Evolutionary conservation across 2,888 invertebrate genomes (phyloP), one percentile per base, ranked within the genome.

Genomic region (Cetonia aurata): DNA sequence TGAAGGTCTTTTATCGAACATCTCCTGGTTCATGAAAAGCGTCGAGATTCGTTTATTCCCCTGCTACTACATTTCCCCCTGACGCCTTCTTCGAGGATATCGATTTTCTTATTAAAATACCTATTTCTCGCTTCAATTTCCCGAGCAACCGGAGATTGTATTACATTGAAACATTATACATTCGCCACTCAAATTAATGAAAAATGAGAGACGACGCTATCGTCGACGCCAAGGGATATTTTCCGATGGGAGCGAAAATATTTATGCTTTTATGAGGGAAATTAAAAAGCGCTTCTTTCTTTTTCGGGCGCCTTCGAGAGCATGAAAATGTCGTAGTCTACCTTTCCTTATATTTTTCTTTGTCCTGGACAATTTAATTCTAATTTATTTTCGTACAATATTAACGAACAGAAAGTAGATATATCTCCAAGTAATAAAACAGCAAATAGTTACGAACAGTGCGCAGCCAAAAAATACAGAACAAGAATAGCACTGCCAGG

Each of bases 131-230:
- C 46, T 60, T 60, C 13, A 60, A 57, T 60, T 62, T 50, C 48
- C 62, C 50, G 12, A 48, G 33, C 17, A 48, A 60, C 46, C 46
- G 46, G 60, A 62, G 48, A 62, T 62, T 37, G 37, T 50, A 62
- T 62, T 62, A 62, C 62, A 50, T 33, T 33, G 62, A 62, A 62
- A 62, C 50, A 62, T 62, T 33, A 62, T 62, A 37, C 37, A 62
- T 62, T 62, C 62, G 15, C 31, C 48, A 62, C 62, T 62, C 50
- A 50, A 31, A 62, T 62, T 62, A 62, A 62, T 62, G 62, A 62
- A 62, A 50, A 62, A 48, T 33, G 31, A 46, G 44, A 46, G 31
- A 55, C 9, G 56, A 33, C 37, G 55, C 13, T 1, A 3, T n/a
- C 56, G 25, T 37, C 53, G 53, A n/a, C 37, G 55, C 13, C 6